Conservation (phyloP, 1,140 invertebrate genomes). For the Camponotus floridanus region DNA sequence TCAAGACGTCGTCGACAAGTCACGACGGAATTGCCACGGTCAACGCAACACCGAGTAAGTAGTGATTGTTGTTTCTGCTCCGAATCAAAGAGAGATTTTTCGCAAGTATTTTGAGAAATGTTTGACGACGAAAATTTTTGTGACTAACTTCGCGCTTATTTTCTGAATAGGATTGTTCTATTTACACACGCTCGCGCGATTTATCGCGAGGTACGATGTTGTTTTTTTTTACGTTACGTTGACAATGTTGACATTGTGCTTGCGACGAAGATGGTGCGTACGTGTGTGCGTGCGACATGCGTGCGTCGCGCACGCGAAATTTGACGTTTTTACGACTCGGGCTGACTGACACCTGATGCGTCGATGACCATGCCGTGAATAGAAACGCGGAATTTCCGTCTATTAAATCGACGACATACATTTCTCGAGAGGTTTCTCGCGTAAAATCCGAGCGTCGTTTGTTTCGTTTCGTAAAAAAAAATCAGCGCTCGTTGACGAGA, state of each 20-base stretch:
- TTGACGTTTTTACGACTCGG: constrained; percentile 70
- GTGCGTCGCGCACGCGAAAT: constrained; percentile 46
- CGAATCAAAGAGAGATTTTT: background rate
- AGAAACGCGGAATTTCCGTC: background rate
- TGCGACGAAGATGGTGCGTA: background rate
- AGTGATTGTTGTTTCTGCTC: background rate
- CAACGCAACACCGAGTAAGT: constrained; percentile 56
- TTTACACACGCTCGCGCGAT: background rate
- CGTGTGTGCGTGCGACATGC: background rate
- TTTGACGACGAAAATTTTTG: background rate
- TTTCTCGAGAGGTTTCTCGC: background rate
- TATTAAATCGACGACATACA: background rate
- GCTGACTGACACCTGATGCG: constrained; percentile 87
- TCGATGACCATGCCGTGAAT: constrained; percentile 84
- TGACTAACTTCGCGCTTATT: background rate
- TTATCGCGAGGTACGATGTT: constrained; percentile 7
- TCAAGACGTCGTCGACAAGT: constrained; percentile 24
- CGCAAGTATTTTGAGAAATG: too few species aligned
- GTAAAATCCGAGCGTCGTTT: background rate
- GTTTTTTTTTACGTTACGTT: background rate
- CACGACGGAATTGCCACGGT: constrained; percentile 32
- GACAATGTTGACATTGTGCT: too few species aligned
- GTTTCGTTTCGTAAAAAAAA: background rate
- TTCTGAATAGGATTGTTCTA: background rate
- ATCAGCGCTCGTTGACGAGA: background rate